Percentiles rank a stretch among this genome's conserved stretches.
Conservation (phyloP, 2,113 vertebrate genomes). For the Psilopogon haemacephalus region DNA sequence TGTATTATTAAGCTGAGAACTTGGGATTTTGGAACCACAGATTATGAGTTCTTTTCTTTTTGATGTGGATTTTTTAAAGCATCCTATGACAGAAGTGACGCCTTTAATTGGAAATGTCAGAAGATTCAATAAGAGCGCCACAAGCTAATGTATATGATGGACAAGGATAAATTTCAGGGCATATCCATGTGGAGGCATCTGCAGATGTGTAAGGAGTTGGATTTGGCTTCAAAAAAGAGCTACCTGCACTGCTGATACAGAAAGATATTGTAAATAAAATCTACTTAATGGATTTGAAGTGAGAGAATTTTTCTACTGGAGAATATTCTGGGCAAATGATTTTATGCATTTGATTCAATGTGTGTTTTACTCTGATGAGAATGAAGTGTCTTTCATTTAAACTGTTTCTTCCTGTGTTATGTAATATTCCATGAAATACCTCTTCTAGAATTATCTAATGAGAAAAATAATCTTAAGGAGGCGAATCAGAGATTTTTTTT, state of each 20-base stretch:
- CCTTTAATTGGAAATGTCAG: background rate
- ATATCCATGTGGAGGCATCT: background rate
- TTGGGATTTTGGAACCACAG: constrained; percentile 36
- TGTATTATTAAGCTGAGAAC: constrained; percentile 59
- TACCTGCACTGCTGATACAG: background rate
- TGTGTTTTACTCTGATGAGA: constrained; percentile 22
- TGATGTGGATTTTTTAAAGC: background rate
- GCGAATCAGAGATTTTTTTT: background rate
- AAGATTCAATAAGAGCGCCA: background rate
- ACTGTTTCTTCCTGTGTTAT: background rate
- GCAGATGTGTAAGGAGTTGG: background rate
- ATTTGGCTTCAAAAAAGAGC: background rate
- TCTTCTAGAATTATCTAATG: background rate
- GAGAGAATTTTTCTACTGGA: background rate
- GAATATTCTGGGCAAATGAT: background rate
- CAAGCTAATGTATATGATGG: background rate
- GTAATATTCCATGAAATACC: background rate
- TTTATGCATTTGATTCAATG: constrained; percentile 1
- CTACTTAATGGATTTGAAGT: background rate
- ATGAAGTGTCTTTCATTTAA: background rate
- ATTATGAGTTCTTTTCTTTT: constrained; percentile 1
- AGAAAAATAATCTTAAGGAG: background rate
- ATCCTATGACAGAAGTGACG: background rate
- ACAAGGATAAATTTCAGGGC: background rate
- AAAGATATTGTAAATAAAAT: background rate